phyloP scores from a whole-genome alignment of 2,888 invertebrate genomes.

The Coelinius sp. region DNA sequence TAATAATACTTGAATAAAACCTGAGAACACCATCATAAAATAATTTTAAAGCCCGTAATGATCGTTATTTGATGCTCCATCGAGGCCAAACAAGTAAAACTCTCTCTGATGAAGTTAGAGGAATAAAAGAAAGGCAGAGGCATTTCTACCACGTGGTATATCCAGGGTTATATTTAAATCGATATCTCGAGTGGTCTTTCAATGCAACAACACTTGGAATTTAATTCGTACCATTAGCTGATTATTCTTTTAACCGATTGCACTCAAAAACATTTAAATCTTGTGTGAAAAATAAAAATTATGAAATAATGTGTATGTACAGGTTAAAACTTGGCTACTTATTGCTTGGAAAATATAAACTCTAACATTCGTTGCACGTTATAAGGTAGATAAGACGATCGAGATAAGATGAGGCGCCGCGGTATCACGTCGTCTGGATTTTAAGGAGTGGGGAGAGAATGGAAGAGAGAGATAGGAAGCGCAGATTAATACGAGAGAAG shows the following conservation, averaged over 20 bases:
- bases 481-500: slow-evolving; percentile 22
- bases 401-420: slow-evolving; percentile 32
- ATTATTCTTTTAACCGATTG: slow-evolving; percentile 14
- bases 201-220: slow-evolving; percentile 21
- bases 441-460: background rate
- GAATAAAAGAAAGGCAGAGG: background rate
- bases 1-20: too few species aligned
- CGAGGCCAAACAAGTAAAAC: slow-evolving; percentile 52
- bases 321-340: background rate
- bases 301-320: too few species aligned
- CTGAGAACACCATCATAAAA: too few species aligned
- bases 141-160: background rate
- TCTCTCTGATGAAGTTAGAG: background rate
- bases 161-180: slow-evolving; percentile 31
- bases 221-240: slow-evolving; percentile 23
- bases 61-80: slow-evolving; percentile 58
- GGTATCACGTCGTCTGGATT: slow-evolving; percentile 26
- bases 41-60: slow-evolving; percentile 51
- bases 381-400: slow-evolving; percentile 24
- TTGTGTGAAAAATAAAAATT: too few species aligned
- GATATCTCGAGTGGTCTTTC: slow-evolving; percentile 30
- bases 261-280: background rate
- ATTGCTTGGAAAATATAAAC: slow-evolving; percentile 20
- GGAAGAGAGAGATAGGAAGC: slow-evolving; percentile 23
- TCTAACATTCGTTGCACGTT: slow-evolving; percentile 29